These are phyloP conservation scores for Parnassius mnemosyne DNA, from an alignment of 2,888 invertebrate genomes.

Conservation along the genomic window DNA sequence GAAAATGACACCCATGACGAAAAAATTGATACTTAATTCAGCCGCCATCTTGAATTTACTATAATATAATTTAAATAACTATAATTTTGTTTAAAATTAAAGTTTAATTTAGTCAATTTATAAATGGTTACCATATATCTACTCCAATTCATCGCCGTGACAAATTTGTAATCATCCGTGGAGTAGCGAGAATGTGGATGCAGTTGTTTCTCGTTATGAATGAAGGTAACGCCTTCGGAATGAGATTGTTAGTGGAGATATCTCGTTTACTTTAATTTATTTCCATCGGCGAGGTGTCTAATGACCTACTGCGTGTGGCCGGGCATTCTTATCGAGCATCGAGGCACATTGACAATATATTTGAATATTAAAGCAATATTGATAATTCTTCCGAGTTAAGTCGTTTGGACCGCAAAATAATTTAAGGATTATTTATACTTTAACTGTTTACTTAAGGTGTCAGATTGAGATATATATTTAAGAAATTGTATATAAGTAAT, in stretches of 20 bases:
- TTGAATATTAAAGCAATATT: slow-evolving; percentile 70
- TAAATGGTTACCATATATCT: slow-evolving; percentile 1
- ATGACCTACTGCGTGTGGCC: slow-evolving; percentile 78
- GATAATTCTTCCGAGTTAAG: slow-evolving; percentile 49
- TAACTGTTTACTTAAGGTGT: neutral
- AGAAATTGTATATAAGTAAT: too few species aligned
- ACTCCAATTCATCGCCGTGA: slow-evolving; percentile 15
- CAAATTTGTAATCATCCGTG: slow-evolving; percentile 39
- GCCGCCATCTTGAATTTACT: too few species aligned
- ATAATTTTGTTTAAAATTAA: too few species aligned
- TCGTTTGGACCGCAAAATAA: slow-evolving; percentile 37
- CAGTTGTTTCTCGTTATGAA: slow-evolving; percentile 27
- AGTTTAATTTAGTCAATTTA: neutral
- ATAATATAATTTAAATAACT: too few species aligned
- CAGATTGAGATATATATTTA: too few species aligned
- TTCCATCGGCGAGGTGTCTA: slow-evolving; percentile 76
- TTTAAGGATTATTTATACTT: slow-evolving; percentile 29
- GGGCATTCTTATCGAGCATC: slow-evolving; percentile 75
- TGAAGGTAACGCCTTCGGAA: slow-evolving; percentile 37
- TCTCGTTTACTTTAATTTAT: slow-evolving; percentile 79
- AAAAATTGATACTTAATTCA: too few species aligned
- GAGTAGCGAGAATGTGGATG: slow-evolving; percentile 23
- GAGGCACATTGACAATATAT: slow-evolving; percentile 75
- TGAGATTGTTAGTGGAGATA: slow-evolving; percentile 67
- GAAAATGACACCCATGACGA: too few species aligned